Evolutionary conservation across 2,797 vertebrate genomes (phyloP).

Genomic region (Periparus ater): DNA sequence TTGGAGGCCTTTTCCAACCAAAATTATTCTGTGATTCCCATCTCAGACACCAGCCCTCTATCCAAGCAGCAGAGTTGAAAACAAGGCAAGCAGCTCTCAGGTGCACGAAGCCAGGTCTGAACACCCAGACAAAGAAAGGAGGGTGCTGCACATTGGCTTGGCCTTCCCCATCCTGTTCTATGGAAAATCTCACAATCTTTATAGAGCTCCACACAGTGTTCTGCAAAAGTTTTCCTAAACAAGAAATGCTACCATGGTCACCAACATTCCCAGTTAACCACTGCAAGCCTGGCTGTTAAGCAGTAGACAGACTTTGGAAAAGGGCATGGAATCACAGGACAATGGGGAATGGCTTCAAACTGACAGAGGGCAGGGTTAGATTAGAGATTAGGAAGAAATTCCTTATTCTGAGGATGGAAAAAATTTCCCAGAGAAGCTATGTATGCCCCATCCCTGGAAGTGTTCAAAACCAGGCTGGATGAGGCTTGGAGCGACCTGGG

Average conservation of each 20-base stretch:
- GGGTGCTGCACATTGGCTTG: no score
- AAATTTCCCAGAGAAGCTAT: background rate
- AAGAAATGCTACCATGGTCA: background rate
- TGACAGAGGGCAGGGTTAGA: background rate
- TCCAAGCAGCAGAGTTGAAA: background rate
- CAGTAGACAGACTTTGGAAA: background rate
- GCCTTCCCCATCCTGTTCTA: no score
- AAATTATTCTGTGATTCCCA: background rate
- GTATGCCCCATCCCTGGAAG: background rate
- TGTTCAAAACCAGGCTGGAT: background rate
- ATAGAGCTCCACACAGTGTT: fast-evolving
- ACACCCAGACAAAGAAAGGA: fast-evolving
- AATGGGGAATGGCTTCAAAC: background rate
- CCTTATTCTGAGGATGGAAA: background rate
- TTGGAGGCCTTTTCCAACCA: background rate
- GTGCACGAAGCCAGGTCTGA: background rate
- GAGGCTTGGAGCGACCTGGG: background rate
- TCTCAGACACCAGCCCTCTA: background rate
- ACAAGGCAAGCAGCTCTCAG: background rate
- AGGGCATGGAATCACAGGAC: background rate
- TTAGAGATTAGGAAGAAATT: background rate
- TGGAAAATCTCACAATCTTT: background rate
- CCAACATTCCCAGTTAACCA: background rate
- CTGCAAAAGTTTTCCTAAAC: background rate
- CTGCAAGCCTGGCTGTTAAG: background rate